A percentile compares a stretch with the other conserved stretches of the same genome.
phyloP scores from a whole-genome alignment of 2,797 vertebrate species.

The Poecilia velifera region DNA sequence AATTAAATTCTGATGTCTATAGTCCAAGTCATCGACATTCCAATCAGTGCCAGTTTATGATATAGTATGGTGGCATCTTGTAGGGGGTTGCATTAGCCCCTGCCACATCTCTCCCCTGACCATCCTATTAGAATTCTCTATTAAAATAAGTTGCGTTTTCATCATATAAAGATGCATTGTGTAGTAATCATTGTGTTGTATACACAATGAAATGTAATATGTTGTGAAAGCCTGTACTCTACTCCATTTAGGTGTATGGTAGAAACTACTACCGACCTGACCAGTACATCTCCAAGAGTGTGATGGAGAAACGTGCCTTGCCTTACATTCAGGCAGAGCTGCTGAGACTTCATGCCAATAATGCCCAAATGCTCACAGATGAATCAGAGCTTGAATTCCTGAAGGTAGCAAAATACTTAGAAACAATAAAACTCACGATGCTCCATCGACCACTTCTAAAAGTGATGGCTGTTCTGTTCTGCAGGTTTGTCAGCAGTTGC shows the following conservation, averaged over 20 bases:
- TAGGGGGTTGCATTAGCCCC: no score
- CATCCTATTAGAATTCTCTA: background rate
- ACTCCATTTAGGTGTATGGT: slow-evolving; percentile 78
- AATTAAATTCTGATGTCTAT: background rate
- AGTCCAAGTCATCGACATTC: background rate
- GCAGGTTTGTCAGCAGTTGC: slow-evolving; percentile 87
- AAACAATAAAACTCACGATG: no score
- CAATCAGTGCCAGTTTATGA: background rate
- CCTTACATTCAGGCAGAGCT: slow-evolving; percentile 81
- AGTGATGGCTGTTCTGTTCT: background rate
- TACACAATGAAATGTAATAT: background rate
- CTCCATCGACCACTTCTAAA: background rate
- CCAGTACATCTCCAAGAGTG: slow-evolving; percentile 86
- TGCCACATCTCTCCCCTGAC: no score
- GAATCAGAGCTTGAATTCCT: slow-evolving; percentile 89
- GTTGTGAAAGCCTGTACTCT: background rate
- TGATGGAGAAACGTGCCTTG: slow-evolving; percentile 87
- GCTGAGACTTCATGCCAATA: slow-evolving; percentile 81
- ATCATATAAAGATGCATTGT: background rate
- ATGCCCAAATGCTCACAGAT: slow-evolving; percentile 79
- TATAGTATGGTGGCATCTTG: no score
- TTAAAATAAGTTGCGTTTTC: background rate
- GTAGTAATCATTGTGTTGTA: background rate
- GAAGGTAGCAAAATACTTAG: slow-evolving; percentile 77
- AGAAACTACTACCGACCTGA: slow-evolving; percentile 87